Conservation (phyloP, 1,140 invertebrate species). For the Diorhabda elongata region DNA sequence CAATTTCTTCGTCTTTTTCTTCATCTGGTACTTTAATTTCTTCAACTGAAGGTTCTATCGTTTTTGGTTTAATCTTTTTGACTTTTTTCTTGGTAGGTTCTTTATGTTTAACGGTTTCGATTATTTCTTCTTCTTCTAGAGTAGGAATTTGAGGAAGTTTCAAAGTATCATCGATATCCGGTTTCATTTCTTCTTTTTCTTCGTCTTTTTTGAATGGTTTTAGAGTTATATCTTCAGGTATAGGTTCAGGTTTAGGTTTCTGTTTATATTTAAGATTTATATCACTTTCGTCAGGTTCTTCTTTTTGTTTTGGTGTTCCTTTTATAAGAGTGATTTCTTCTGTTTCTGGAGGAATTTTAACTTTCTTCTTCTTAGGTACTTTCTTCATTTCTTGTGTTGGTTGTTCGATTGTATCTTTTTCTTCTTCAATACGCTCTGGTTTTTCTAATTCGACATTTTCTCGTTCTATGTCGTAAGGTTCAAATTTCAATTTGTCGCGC, state of each 20-base stretch:
- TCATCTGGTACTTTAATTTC: conserved; percentile 4
- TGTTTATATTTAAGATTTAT: conserved; percentile 57
- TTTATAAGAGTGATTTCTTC: conserved; percentile 51
- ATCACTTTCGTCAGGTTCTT: conserved; percentile 51
- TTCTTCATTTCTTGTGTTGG: conserved; percentile 48
- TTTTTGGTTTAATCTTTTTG: conserved; percentile 25
- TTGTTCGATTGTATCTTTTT: conserved; percentile 33
- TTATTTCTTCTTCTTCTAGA: neutral
- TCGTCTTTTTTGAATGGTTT: conserved; percentile 52
- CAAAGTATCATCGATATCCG: conserved; percentile 18
- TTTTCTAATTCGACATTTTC: conserved; percentile 44
- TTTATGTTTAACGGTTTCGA: neutral
- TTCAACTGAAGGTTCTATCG: neutral
- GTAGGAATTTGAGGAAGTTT: conserved; percentile 18
- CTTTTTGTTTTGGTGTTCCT: conserved; percentile 53
- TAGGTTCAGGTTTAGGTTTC: conserved; percentile 51
- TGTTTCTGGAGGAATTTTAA: conserved; percentile 52
- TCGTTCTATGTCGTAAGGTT: conserved; percentile 38
- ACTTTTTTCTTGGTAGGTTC: conserved; percentile 22
- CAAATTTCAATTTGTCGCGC: conserved; percentile 38
- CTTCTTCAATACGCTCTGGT: conserved; percentile 42
- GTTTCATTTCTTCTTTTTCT: conserved; percentile 33
- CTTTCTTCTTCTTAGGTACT: conserved; percentile 49
- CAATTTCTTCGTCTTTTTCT: conserved; percentile 21
- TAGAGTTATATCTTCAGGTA: conserved; percentile 49